Percentiles rank a stretch among this genome's conserved stretches.
These are phyloP conservation scores for Sisor rabdophorus DNA, from an alignment of 2,113 vertebrate species.

Conservation along the genomic window DNA sequence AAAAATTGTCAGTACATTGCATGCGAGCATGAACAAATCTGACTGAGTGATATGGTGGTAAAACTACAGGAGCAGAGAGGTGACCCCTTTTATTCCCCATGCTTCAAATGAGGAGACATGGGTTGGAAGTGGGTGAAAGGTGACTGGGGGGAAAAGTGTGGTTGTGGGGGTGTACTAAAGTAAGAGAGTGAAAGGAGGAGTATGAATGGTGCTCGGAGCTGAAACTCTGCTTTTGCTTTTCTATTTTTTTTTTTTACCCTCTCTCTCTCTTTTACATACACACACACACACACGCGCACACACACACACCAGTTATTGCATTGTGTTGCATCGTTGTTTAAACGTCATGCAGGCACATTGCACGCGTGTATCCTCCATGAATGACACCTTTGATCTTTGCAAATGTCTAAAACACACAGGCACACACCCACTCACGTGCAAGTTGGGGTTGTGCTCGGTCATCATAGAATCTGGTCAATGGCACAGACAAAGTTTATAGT, in stretches of 20 bases:
- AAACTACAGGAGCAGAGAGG: conserved; percentile 20
- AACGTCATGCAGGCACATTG: background rate
- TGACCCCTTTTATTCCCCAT: conserved; percentile 52
- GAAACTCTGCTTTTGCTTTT: background rate
- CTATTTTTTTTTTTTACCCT: background rate
- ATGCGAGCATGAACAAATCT: background rate
- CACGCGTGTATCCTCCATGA: background rate
- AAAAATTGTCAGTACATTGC: too few species aligned
- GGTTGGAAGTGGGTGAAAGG: conserved; percentile 70
- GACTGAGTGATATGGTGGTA: background rate
- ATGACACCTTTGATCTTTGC: background rate
- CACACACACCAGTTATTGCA: background rate
- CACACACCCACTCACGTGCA: background rate
- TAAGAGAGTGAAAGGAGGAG: conserved; percentile 15
- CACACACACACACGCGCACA: background rate
- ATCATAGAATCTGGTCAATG: background rate
- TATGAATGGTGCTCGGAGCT: background rate
- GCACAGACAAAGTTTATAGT: conserved; percentile 15
- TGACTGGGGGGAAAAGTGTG: conserved; percentile 49
- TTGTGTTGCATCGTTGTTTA: background rate
- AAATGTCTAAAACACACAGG: background rate
- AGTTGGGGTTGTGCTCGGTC: background rate
- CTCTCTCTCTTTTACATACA: too few species aligned
- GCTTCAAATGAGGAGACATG: conserved; percentile 42
- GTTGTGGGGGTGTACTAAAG: background rate